A percentile compares a stretch with the other conserved stretches of the same genome.
These are phyloP conservation scores for Caenorhabditis inopinata DNA, from an alignment of 1,140 invertebrate genomes.

Conservation along the genomic window DNA sequence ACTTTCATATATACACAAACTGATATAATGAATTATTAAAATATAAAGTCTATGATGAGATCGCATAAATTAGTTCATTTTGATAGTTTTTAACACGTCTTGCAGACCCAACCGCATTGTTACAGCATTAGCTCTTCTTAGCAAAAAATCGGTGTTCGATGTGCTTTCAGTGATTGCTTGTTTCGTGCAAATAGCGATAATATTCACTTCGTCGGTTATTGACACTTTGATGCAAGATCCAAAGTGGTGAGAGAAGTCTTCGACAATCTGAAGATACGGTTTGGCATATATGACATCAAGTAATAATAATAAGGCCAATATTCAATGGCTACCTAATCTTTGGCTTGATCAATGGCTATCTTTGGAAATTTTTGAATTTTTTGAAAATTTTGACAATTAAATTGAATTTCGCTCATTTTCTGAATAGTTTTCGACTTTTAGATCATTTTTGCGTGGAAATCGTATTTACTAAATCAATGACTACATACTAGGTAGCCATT, in stretches of 20 bases:
- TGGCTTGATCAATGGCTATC: too few species aligned
- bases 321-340: too few species aligned
- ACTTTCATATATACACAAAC: neutral
- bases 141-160: neutral
- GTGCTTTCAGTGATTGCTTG: neutral
- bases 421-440: too few species aligned
- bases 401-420: too few species aligned
- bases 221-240: neutral
- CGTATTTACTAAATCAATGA: too few species aligned
- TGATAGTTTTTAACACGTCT: constrained; percentile 6
- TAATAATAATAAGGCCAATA: too few species aligned
- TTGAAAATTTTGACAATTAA: too few species aligned
- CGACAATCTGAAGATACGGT: neutral
- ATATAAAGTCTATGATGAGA: neutral
- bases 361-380: too few species aligned
- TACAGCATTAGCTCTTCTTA: neutral
- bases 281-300: too few species aligned
- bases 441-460: too few species aligned
- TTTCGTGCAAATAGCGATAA: neutral
- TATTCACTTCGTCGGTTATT: neutral
- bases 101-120: constrained; percentile 9
- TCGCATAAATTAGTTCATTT: neutral
- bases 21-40: neutral
- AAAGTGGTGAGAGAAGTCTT: neutral
- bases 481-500: too few species aligned